Conservation (phyloP, 1,140 invertebrate genomes). For the Macrocentrus cingulum region DNA sequence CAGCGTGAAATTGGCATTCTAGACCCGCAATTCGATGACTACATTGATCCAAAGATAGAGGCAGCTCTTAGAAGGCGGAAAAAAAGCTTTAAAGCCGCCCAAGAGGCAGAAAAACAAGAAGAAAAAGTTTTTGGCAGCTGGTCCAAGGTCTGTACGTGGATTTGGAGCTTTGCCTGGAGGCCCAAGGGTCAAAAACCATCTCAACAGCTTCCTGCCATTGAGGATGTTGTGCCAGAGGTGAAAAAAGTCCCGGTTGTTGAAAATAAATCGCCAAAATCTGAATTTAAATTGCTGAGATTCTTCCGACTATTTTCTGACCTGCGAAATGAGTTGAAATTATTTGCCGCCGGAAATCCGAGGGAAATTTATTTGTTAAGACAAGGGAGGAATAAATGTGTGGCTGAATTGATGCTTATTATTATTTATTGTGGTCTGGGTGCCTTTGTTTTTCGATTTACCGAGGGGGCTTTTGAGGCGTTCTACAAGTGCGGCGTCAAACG, state of each 20-base stretch:
- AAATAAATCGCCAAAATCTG: conserved; percentile 6
- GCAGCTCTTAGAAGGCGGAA: conserved; percentile 35
- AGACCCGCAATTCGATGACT: conserved; percentile 37
- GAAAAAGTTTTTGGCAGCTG: neutral
- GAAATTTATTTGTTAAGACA: conserved; percentile 60
- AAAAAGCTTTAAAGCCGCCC: conserved; percentile 4
- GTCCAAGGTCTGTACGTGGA: conserved; percentile 9
- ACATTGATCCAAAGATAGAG: conserved; percentile 34
- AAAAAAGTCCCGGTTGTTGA: no score
- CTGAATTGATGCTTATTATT: conserved; percentile 66
- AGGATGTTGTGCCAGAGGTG: no score
- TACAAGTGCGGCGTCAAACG: conserved; percentile 86
- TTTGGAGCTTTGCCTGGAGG: neutral
- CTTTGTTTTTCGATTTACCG: conserved; percentile 75
- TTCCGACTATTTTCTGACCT: conserved; percentile 39
- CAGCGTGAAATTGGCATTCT: conserved; percentile 40
- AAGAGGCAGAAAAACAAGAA: conserved; percentile 21
- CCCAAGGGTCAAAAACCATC: neutral
- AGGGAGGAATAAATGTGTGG: conserved; percentile 70
- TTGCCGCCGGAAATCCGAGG: conserved; percentile 58
- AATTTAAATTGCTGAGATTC: conserved; percentile 37
- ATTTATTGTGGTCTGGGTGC: conserved; percentile 78
- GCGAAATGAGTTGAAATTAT: conserved; percentile 46
- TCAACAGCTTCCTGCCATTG: no score
- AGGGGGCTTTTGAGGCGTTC: conserved; percentile 79